These are phyloP conservation scores for Brienomyrus longianalis DNA, from an alignment of 2,113 vertebrate species.

Conservation along the genomic window DNA sequence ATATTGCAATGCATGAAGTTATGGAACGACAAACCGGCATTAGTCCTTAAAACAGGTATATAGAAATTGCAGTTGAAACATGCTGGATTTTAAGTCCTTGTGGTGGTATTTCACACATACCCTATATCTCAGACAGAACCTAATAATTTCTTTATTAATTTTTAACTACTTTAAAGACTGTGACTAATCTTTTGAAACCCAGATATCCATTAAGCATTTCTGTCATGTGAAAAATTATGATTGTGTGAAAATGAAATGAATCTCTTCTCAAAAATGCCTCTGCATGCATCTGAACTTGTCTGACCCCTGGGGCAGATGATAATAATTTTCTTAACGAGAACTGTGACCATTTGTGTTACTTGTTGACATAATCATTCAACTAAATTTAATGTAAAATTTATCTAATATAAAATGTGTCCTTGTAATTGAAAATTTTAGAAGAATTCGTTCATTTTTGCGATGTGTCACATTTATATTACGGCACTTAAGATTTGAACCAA, in stretches of 20 bases:
- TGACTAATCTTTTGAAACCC: slow-evolving; percentile 1
- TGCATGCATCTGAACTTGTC: neutral
- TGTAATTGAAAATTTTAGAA: neutral
- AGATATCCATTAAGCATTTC: slow-evolving; percentile 25
- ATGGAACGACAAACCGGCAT: neutral
- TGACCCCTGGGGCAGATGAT: neutral
- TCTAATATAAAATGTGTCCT: neutral
- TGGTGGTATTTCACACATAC: neutral
- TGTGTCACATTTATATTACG: neutral
- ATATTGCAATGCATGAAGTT: neutral
- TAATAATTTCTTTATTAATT: slow-evolving; percentile 4
- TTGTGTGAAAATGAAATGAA: slow-evolving; percentile 41
- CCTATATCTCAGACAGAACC: neutral
- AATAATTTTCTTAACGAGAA: neutral
- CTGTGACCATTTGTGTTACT: neutral
- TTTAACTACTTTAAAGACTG: neutral
- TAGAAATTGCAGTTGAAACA: neutral
- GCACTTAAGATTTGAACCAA: neutral
- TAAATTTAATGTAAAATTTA: neutral
- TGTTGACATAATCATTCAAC: neutral
- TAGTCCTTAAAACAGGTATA: neutral
- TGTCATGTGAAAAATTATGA: slow-evolving; percentile 37
- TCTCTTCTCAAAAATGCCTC: slow-evolving; percentile 32
- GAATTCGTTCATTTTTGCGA: neutral
- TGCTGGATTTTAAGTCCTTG: neutral